These are phyloP conservation scores for Taurulus bubalis DNA, from an alignment of 2,113 vertebrate species.

Conservation along the genomic window DNA sequence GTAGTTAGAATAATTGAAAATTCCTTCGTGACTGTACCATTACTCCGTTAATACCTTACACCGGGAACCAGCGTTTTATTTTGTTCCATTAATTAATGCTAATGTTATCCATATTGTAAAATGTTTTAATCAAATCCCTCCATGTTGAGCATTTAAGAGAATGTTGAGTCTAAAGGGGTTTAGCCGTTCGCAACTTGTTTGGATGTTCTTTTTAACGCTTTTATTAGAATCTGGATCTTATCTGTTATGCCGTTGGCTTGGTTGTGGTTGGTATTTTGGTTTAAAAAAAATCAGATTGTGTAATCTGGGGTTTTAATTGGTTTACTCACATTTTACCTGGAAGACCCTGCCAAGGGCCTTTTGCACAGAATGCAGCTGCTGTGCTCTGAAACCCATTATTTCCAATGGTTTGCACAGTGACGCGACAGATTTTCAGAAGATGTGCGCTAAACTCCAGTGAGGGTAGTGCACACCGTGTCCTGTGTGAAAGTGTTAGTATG, in stretches of 20 bases:
- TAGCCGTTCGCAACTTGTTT: constrained; percentile 24
- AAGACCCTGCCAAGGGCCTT: background rate
- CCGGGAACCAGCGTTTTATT: constrained; percentile 7
- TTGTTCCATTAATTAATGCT: constrained; percentile 40
- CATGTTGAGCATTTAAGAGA: constrained; percentile 41
- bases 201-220: constrained; percentile 8
- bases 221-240: constrained; percentile 4
- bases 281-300: constrained; percentile 5
- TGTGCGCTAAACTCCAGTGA: background rate
- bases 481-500: background rate
- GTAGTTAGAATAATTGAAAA: constrained; percentile 55
- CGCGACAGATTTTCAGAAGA: background rate
- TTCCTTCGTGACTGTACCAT: constrained; percentile 44
- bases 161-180: background rate
- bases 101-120: constrained; percentile 48
- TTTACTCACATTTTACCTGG: background rate
- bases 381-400: background rate
- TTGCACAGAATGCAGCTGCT: background rate
- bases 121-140: constrained; percentile 36
- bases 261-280: constrained; percentile 11
- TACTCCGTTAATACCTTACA: constrained; percentile 49
- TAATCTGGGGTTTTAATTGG: background rate
- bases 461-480: background rate
- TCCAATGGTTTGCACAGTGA: background rate
- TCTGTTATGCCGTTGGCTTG: constrained; percentile 13